Base-by-base conservation (phyloP, 1,140 invertebrate species). In the Vollenhovia emeryi region DNA sequence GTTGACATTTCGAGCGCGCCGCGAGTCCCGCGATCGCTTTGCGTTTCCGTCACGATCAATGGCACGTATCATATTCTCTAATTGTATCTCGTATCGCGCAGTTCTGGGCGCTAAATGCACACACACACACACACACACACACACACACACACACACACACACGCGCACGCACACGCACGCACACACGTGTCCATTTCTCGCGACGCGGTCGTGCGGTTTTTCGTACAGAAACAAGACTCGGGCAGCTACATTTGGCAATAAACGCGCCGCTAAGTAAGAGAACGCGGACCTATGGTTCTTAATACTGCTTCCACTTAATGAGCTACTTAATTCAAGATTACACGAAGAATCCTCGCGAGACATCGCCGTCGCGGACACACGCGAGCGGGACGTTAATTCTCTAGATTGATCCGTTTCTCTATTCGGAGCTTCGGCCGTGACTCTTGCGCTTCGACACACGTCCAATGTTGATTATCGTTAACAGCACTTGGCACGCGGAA, bases 391-490 rank as follows among this genome's bases (percentile, higher is more conserved):
- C 57, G 59, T 36, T 59, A 57, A 59, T 48, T 86, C 30, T 60
- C 60, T 89, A 64, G 27, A 69, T 87, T 45, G 68, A 68, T 83
- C 59, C 60, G 89, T 92, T n/a, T 69, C n/a, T 40, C 91, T 86
- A 91, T 91, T 92, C 69, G 68, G 40, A 90, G 89, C 88, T 92
- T 84, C 85, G 89, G 86, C 87, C 86, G 89, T 59, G 80, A 86
- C 83, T 88, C 74, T 71, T 82, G 60, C 52, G 60, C 73, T 75
- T 83, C 76, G 69, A 83, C 45, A 85, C 45, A 73, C 21, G 57
- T 64, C 7, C 60, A 30, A 24, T 59, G 9, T 52, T 75, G 48
- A 87, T 78, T 62, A 82, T 88, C 33, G n/a, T 89, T 86, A 55
- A 30, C 66, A 66, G 69, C 40, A 43, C 27, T 50, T 33, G 27